Percentiles rank a stretch among this genome's conserved stretches.
Conservation (phyloP, 1,140 invertebrate species). For the Drosophila repleta region DNA sequence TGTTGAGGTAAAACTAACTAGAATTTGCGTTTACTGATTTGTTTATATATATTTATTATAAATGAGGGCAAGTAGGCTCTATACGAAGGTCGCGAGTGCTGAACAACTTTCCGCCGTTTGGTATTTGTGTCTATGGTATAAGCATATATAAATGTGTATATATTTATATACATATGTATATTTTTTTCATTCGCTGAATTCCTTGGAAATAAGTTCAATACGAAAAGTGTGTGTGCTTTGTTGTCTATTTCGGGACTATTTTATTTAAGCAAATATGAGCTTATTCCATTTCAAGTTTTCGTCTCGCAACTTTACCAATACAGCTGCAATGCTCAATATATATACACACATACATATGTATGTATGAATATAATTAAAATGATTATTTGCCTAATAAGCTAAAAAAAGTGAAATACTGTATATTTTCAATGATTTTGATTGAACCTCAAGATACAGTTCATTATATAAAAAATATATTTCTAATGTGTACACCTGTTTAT, state of each 20-base stretch:
- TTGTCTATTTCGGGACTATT: conserved; percentile 24
- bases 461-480: not conserved
- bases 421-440: conserved; percentile 1
- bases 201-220: conserved; percentile 1
- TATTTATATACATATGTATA: not conserved
- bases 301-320: conserved; percentile 8
- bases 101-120: not conserved
- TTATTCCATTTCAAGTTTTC: not conserved
- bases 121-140: not conserved
- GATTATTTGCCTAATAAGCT: not conserved
- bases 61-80: conserved; percentile 4
- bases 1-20: conserved; percentile 20
- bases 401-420: conserved; percentile 25
- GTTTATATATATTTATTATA: conserved; percentile 8
- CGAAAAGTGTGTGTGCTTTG: conserved; percentile 15
- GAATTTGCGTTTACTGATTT: conserved; percentile 4
- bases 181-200: conserved; percentile 7
- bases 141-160: conserved; percentile 1
- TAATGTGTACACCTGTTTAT: conserved; percentile 21
- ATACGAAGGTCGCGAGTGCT: conserved; percentile 1
- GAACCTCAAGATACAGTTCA: not conserved
- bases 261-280: not conserved
- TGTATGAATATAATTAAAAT: conserved; percentile 17
- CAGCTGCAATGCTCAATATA: conserved; percentile 28
- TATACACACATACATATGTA: conserved; percentile 17